Evolutionary conservation across 1,140 invertebrate species (phyloP).

Genomic region (Drosophila ohnishii): DNA sequence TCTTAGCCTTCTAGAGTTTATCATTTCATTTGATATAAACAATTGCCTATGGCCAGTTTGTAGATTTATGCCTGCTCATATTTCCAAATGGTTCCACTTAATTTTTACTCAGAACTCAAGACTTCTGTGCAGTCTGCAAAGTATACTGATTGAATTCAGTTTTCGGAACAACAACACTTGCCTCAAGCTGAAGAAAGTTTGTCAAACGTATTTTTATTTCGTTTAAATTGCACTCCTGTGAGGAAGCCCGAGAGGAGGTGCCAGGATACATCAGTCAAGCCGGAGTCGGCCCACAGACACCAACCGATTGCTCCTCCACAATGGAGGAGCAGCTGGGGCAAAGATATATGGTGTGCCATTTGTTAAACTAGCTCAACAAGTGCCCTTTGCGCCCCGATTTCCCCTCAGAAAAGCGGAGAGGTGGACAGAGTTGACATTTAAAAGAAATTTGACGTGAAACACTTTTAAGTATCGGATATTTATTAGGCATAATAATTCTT

Average conservation of each 20-base stretch:
- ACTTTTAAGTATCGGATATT: conserved; percentile 54
- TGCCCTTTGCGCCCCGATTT: conserved; percentile 22
- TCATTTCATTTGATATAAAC: background rate
- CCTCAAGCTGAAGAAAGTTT: conserved; percentile 47
- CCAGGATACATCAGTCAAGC: conserved; percentile 59
- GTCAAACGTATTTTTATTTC: conserved; percentile 57
- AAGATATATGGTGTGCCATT: conserved; percentile 72
- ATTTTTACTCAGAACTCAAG: conserved; percentile 45
- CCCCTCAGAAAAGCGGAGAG: background rate
- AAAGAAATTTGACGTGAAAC: conserved; percentile 61
- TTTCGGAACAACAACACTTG: conserved; percentile 14
- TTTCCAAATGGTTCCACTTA: conserved; percentile 22
- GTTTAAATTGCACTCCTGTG: conserved; percentile 59
- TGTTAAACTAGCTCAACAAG: conserved; percentile 62
- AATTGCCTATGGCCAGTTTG: conserved; percentile 10
- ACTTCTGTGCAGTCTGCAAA: conserved; percentile 24
- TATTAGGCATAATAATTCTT: conserved; percentile 74
- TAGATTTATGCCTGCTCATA: conserved; percentile 40
- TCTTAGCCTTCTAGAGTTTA: background rate
- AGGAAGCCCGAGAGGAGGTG: conserved; percentile 14
- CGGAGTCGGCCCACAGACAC: conserved; percentile 26
- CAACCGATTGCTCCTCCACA: conserved; percentile 19
- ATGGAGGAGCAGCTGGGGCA: conserved; percentile 15
- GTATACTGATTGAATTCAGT: conserved; percentile 63
- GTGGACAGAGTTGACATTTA: conserved; percentile 42